phyloP scores from a whole-genome alignment of 1,140 invertebrate species.

The Eumaeus atala region DNA sequence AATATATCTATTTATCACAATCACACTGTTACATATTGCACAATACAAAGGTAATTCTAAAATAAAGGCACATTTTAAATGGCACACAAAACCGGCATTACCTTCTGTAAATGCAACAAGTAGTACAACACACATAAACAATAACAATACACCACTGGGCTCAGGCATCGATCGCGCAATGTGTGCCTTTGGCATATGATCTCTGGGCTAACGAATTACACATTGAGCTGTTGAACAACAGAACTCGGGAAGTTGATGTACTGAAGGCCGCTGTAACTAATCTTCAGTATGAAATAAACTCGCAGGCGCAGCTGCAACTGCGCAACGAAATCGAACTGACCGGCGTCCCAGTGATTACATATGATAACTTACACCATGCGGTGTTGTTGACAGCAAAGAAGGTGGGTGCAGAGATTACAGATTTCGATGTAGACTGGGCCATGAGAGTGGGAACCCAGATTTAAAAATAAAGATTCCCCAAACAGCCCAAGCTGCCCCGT shows the following conservation, averaged over 20 bases:
- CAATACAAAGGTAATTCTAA: too few species aligned
- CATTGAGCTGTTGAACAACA: constrained; percentile 12
- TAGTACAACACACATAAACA: too few species aligned
- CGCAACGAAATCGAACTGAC: constrained; percentile 13
- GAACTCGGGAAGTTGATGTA: constrained; percentile 7
- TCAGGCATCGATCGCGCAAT: too few species aligned
- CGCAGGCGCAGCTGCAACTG: neutral
- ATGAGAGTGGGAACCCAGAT: neutral
- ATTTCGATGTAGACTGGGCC: constrained; percentile 10
- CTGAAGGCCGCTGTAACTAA: constrained; percentile 15
- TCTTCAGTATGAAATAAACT: neutral
- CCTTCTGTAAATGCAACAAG: too few species aligned
- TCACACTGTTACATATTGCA: too few species aligned
- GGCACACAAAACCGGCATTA: too few species aligned
- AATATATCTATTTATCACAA: too few species aligned
- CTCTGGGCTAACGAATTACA: constrained; percentile 11
- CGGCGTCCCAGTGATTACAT: constrained; percentile 4
- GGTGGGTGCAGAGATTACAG: too few species aligned
- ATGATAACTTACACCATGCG: constrained; percentile 1
- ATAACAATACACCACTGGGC: too few species aligned
- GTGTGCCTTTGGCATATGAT: too few species aligned
- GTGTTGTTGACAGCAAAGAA: neutral
- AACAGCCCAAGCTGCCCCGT: too few species aligned
- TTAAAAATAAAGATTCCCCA: neutral
- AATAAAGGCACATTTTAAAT: too few species aligned